Conservation (phyloP, 1,140 invertebrate genomes). For the Macrostomum lignano region DNA sequence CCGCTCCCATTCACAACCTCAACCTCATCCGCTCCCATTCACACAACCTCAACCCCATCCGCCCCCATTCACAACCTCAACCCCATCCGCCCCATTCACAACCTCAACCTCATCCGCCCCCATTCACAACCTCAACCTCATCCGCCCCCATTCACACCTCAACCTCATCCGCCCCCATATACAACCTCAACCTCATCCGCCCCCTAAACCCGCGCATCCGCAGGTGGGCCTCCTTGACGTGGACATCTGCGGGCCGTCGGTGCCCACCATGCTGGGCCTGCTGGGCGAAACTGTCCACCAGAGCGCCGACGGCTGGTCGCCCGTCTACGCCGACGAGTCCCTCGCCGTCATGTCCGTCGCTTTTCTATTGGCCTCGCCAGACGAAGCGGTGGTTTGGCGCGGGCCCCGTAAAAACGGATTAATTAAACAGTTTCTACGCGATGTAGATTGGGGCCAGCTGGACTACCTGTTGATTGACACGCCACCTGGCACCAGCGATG, state of each 20-base stretch:
- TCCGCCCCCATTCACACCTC: no score
- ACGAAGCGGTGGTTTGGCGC: slow-evolving; percentile 64
- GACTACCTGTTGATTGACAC: slow-evolving; percentile 73
- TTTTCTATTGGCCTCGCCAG: slow-evolving; percentile 35
- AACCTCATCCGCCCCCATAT: no score
- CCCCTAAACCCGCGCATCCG: no score
- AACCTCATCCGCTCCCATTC: no score
- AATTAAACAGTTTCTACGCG: slow-evolving; percentile 61
- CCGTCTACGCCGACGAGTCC: slow-evolving; percentile 5
- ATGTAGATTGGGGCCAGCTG: slow-evolving; percentile 54
- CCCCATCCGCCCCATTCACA: no score
- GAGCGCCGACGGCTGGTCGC: slow-evolving; percentile 5
- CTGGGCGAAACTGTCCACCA: slow-evolving; percentile 6
- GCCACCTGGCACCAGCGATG: slow-evolving; percentile 78
- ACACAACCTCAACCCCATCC: no score
- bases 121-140: no score
- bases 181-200: no score
- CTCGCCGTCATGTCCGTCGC: slow-evolving; percentile 72
- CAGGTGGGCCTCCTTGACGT: slow-evolving; percentile 34
- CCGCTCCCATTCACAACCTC: no score
- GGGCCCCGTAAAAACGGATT: slow-evolving; percentile 64
- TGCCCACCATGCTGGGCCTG: slow-evolving; percentile 34
- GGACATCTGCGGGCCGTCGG: slow-evolving; percentile 62
- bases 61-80: no score
- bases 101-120: no score